Base-by-base conservation (phyloP, 2,888 invertebrate species). In the Trissonchulus latispiculum region DNA sequence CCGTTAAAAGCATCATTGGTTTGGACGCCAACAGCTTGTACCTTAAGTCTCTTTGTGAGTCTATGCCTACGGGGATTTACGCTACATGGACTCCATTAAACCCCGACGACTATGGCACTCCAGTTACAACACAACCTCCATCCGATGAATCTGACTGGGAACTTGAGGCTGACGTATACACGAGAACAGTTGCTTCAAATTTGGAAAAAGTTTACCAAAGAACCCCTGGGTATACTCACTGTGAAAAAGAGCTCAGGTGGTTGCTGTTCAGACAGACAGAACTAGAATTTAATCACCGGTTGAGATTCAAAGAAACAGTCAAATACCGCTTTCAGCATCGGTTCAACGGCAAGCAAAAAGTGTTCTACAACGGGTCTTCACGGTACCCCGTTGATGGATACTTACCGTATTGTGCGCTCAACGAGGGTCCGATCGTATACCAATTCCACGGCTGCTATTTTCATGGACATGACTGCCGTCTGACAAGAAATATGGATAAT, bases 21-120 rank as follows among this genome's bases (percentile, higher is more conserved):
- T 75, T 36, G 31, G 76, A 76, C 36, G 73, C 73, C 18, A 76
- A 76, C 48, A 62, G 68, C 18, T 70, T 76, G 18, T 76, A 76
- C 28, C 72, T 76, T 1, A 71, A 72, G 73, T 61, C 48, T 18
- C 15, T 75, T 28, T 32, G 35, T 29, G 61, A 76, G 32, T 66
- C 70, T 33, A 73, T 75, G 75, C 75, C 74, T 1, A 72, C 72
- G 36, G 74, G 72, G 23, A 37, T 32, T 15, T 48, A 48, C 48
- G 48, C 8, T 23, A 48, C 48, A 15, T 48, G 48, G 48, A 15
- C 48, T 15, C 48, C 48, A 48, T 8, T 48, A 48, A 23, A 15
- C 48, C 8, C 8, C 48, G 23, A 48, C 23, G 48, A 48, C 48
- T 15, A 8, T 15, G 48, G 48, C 8, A 23, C 48, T 15, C 8